phyloP scores from a whole-genome alignment of 2,797 vertebrate species.

The Acanthornis magna region DNA sequence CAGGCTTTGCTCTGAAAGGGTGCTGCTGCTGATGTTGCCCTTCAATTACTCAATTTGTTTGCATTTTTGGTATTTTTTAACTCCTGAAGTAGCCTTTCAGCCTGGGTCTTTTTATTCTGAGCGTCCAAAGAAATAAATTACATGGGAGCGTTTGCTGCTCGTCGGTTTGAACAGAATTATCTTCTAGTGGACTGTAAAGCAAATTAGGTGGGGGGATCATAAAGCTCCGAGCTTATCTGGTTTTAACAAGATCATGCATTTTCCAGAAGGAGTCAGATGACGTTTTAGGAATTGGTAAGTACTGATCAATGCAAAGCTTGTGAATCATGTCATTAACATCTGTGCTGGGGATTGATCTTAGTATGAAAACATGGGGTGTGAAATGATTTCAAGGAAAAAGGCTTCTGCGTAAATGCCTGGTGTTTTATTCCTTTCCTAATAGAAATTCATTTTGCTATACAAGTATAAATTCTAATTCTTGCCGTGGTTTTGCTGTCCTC shows the following conservation, averaged over 20 bases:
- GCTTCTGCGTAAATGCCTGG: background rate
- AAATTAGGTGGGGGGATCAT: background rate
- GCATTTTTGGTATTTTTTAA: background rate
- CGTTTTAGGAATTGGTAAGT: constrained; percentile 40
- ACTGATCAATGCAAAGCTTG: background rate
- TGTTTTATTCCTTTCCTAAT: background rate
- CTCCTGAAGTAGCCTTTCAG: background rate
- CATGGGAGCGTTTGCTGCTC: background rate
- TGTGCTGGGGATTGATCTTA: background rate
- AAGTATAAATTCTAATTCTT: background rate
- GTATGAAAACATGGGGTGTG: background rate
- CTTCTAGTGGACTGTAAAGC: background rate
- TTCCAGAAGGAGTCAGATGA: constrained; percentile 6
- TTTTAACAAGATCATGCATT: background rate
- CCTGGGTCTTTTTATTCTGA: background rate
- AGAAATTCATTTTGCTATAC: background rate
- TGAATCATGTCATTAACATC: background rate
- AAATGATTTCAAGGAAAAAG: background rate
- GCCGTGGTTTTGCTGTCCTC: background rate
- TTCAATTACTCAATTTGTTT: background rate
- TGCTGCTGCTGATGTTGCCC: background rate
- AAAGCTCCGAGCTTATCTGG: background rate
- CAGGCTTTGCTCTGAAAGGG: background rate
- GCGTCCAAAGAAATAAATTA: background rate
- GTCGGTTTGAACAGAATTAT: background rate